Evolutionary conservation across 2,113 vertebrate genomes (phyloP).

Genomic region (Lipophrys pholis): DNA sequence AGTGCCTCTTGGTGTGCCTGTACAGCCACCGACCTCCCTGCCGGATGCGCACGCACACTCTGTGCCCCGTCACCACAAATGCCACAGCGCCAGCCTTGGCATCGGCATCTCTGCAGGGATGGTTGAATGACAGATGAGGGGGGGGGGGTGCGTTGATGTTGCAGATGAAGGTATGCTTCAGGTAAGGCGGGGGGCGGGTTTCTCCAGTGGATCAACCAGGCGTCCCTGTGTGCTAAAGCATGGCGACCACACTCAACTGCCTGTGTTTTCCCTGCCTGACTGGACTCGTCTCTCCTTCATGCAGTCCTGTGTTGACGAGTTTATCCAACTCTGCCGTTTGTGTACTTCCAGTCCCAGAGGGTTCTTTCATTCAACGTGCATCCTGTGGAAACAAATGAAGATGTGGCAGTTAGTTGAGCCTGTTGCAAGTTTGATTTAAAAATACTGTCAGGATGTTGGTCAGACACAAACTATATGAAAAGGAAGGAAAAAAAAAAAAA

Average conservation of each 20-base stretch:
- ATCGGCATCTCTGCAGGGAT: conserved; percentile 59
- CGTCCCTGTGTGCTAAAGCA: conserved; percentile 67
- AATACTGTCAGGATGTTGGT: background rate
- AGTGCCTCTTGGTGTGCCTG: conserved; percentile 51
- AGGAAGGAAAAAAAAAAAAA: background rate
- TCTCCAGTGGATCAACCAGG: conserved; percentile 42
- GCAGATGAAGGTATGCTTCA: conserved; percentile 10
- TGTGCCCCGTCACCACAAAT: conserved; percentile 74
- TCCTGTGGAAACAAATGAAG: conserved; percentile 62
- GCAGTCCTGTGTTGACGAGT: conserved; percentile 27
- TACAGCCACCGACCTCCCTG: conserved; percentile 48
- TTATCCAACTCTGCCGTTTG: conserved; percentile 16
- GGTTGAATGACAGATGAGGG: conserved; percentile 22
- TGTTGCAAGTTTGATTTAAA: conserved; percentile 26
- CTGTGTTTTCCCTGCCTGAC: background rate
- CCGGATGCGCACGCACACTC: conserved; percentile 52
- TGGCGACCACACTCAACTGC: conserved; percentile 37
- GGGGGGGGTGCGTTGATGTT: background rate
- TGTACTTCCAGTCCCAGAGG: conserved; percentile 32
- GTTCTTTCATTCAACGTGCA: conserved; percentile 32
- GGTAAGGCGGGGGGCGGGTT: conserved; percentile 9
- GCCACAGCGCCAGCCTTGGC: conserved; percentile 58
- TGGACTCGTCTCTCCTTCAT: conserved; percentile 38
- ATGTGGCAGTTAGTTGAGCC: conserved; percentile 7
- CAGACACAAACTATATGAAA: background rate